Evolutionary conservation across 1,140 invertebrate species (phyloP).

Genomic region (Eumaeus atala): DNA sequence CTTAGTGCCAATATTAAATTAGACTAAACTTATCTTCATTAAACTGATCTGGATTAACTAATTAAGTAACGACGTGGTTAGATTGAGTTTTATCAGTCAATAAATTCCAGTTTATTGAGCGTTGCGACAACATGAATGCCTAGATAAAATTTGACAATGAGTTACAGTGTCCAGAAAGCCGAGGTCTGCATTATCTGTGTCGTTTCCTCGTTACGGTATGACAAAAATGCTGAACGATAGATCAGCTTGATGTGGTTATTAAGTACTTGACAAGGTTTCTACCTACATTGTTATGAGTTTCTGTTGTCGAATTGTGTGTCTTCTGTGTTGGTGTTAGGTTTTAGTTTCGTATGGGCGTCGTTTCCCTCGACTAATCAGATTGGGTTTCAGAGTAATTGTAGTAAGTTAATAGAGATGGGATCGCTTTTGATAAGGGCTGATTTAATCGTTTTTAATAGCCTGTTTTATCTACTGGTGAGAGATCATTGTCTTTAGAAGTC

Average conservation of each 20-base stretch:
- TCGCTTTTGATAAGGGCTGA: background rate
- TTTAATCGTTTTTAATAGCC: too few relatives aligned
- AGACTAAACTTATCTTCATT: too few relatives aligned
- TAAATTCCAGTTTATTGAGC: too few relatives aligned
- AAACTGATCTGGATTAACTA: too few relatives aligned
- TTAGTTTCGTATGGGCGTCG: background rate
- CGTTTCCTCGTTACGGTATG: constrained; percentile 18
- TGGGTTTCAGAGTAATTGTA: constrained; percentile 24
- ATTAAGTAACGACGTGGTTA: too few relatives aligned
- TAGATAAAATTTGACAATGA: constrained; percentile 33
- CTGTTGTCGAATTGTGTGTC: background rate
- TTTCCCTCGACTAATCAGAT: constrained; percentile 20
- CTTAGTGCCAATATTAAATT: too few relatives aligned
- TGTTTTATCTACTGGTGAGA: too few relatives aligned
- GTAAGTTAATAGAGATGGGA: constrained; percentile 18
- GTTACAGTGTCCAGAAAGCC: constrained; percentile 23
- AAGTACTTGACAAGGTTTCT: constrained; percentile 21
- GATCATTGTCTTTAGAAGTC: too few relatives aligned
- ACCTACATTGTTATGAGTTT: constrained; percentile 3
- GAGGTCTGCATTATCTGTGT: constrained; percentile 23
- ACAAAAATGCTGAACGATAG: constrained; percentile 27
- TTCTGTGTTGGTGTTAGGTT: background rate
- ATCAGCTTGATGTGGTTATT: constrained; percentile 31
- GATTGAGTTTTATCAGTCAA: too few relatives aligned
- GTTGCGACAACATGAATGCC: constrained; percentile 23